phyloP scores from a whole-genome alignment of 2,888 invertebrate genomes.

The Dexiosoma caninum region DNA sequence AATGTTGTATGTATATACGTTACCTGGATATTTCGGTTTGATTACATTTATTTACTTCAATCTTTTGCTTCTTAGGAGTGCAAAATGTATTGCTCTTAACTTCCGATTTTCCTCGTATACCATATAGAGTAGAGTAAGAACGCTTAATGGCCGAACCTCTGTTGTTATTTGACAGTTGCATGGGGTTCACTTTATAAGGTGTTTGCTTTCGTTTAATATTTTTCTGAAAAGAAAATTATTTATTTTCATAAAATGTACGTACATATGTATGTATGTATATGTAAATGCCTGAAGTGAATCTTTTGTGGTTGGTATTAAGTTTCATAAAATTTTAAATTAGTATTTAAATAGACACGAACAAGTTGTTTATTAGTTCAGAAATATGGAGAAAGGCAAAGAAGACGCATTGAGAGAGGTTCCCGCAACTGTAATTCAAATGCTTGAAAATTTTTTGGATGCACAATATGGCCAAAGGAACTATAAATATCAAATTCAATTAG shows the following conservation, averaged over 20 bases:
- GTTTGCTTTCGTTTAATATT: conserved; percentile 47
- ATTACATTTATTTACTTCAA: conserved; percentile 65
- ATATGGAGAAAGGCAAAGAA: not conserved
- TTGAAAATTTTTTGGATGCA: conserved; percentile 67
- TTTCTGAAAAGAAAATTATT: conserved; percentile 28
- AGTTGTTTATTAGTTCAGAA: not conserved
- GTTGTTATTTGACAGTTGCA: not conserved
- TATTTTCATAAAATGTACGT: too few relatives aligned
- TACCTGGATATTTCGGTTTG: conserved; percentile 66
- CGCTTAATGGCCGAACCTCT: conserved; percentile 23
- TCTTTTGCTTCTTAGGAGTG: conserved; percentile 67
- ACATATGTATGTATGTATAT: not conserved
- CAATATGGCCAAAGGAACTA: conserved; percentile 61
- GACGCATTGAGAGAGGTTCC: conserved; percentile 9
- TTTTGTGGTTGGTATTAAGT: conserved; percentile 27
- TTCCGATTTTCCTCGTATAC: not conserved
- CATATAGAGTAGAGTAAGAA: not conserved
- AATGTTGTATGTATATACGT: conserved; percentile 18
- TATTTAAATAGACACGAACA: not conserved
- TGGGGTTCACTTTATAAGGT: conserved; percentile 41
- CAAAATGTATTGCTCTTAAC: conserved; percentile 69
- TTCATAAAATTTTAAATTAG: not conserved
- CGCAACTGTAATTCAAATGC: conserved; percentile 63
- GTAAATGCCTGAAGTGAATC: too few relatives aligned
- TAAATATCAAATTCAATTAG: conserved; percentile 63